Evolutionary conservation across 2,888 invertebrate species (phyloP).

Genomic region (Oxyteleia sp.): DNA sequence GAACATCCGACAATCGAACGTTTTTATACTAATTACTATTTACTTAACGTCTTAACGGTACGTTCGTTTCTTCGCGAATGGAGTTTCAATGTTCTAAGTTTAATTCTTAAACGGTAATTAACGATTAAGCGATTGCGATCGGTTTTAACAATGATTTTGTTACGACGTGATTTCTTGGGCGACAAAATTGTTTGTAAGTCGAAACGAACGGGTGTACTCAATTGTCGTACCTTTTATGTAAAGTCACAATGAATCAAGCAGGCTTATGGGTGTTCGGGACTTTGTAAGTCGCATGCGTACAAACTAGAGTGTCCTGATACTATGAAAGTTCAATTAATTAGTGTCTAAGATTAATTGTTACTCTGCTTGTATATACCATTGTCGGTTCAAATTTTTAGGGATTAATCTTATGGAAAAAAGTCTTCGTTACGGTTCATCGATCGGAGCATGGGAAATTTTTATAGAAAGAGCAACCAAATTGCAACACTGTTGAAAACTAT

Average conservation of each 20-base stretch:
- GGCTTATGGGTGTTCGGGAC: constrained; percentile 37
- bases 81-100: constrained; percentile 16
- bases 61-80: constrained; percentile 13
- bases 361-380: constrained; percentile 56
- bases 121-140: constrained; percentile 28
- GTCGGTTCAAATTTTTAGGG: constrained; percentile 19
- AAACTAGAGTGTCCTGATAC: constrained; percentile 78
- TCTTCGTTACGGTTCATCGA: constrained; percentile 7
- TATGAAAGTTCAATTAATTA: constrained; percentile 75
- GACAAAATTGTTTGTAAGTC: constrained; percentile 20
- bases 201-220: constrained; percentile 35
- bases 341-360: constrained; percentile 63
- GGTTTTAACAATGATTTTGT: constrained; percentile 5
- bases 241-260: constrained; percentile 49
- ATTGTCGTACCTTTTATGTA: constrained; percentile 36
- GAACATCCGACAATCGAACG: constrained; percentile 15
- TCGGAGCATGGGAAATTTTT: constrained; percentile 4
- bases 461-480: background rate
- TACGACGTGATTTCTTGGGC: constrained; percentile 16
- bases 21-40: constrained; percentile 24
- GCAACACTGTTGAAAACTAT: background rate
- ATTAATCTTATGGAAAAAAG: constrained; percentile 13
- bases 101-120: constrained; percentile 17
- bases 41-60: constrained; percentile 19
- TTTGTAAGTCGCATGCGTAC: constrained; percentile 53